phyloP scores from a whole-genome alignment of 2,113 vertebrate species.

The Carollia perspicillata region DNA sequence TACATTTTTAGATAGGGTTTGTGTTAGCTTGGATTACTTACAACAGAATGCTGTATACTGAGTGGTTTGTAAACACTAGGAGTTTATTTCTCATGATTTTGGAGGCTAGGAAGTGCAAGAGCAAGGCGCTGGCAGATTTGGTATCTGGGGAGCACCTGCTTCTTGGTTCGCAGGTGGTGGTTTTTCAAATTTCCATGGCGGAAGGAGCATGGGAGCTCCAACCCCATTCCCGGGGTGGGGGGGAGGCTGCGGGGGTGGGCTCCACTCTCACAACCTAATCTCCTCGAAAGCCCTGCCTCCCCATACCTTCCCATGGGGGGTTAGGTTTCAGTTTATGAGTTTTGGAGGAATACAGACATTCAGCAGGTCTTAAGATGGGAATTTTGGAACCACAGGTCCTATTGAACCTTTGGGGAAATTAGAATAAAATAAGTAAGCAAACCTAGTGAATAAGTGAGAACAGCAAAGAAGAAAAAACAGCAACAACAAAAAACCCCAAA shows the following conservation, averaged over 20 bases:
- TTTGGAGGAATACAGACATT: neutral
- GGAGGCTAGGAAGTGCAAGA: neutral
- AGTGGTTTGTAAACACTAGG: neutral
- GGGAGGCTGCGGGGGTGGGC: too few relatives aligned
- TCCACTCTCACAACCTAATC: neutral
- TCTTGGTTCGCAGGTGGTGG: neutral
- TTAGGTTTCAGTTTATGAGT: neutral
- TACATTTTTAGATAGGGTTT: neutral
- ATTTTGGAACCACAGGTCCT: neutral
- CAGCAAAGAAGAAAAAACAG: neutral
- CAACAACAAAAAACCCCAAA: neutral
- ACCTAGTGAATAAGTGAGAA: neutral
- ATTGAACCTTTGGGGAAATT: neutral
- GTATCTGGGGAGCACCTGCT: neutral
- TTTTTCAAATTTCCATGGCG: neutral
- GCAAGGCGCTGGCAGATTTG: neutral
- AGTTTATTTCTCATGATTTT: neutral
- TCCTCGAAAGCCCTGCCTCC: neutral
- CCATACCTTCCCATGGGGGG: too few relatives aligned
- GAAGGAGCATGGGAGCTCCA: neutral
- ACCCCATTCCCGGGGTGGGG: too few relatives aligned
- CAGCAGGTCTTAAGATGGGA: neutral
- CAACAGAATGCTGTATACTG: neutral
- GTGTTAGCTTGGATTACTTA: neutral
- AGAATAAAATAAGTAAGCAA: neutral